These are phyloP conservation scores for Darevskia nairensis DNA, from an alignment of 2,797 vertebrate species.

Conservation along the genomic window DNA sequence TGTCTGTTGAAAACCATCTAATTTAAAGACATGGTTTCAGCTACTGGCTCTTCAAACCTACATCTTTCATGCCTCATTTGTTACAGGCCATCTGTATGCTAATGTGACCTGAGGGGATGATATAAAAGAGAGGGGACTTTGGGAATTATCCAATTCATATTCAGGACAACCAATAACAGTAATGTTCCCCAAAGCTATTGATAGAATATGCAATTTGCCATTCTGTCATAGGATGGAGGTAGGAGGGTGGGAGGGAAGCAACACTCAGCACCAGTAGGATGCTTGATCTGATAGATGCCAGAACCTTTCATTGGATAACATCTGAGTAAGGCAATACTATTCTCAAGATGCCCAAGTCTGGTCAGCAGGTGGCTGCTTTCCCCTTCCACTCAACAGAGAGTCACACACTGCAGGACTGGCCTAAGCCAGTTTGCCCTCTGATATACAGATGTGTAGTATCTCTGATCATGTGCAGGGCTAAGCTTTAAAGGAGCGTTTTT, in stretches of 20 bases:
- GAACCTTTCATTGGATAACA: background rate
- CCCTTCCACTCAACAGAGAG: background rate
- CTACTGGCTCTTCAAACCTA: conserved; percentile 35
- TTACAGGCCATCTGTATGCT: conserved; percentile 51
- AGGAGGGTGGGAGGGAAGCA: background rate
- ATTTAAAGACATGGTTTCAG: conserved; percentile 47
- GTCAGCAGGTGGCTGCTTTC: background rate
- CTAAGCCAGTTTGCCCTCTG: background rate
- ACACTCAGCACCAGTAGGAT: background rate
- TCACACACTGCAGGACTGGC: background rate
- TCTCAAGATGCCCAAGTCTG: background rate
- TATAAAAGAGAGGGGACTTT: conserved; percentile 39
- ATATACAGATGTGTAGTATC: background rate
- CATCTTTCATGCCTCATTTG: conserved; percentile 49
- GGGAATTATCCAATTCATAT: conserved; percentile 46
- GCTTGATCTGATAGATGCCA: background rate
- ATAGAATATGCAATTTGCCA: conserved; percentile 25
- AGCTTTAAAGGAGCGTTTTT: background rate
- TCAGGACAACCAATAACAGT: conserved; percentile 42
- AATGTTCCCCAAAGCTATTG: conserved; percentile 38
- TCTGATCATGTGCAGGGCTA: background rate
- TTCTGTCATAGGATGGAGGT: conserved; percentile 2
- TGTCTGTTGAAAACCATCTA: conserved; percentile 34
- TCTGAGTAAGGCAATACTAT: background rate
- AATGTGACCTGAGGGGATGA: conserved; percentile 46